Base-by-base conservation (phyloP, 2,888 invertebrate genomes). In the Monopis laevigella region DNA sequence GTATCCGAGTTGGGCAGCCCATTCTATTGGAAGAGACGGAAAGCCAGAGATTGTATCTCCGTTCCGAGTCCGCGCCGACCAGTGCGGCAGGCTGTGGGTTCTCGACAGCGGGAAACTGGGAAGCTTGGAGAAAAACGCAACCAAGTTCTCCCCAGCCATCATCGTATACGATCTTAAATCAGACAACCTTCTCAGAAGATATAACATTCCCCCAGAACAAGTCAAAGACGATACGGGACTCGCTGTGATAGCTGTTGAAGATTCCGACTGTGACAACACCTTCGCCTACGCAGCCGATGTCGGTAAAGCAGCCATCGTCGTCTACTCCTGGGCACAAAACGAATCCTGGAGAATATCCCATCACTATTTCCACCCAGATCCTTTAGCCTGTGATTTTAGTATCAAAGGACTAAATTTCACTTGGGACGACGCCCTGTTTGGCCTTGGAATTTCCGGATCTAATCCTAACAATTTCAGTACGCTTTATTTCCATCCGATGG, bases 351-450 rank as follows among this genome's bases (percentile, higher is more conserved):
- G 89, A 30, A 84, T 92, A 10, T 83, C 82, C 2, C 90, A 90
- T 52, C 84, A 88, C 48, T 85, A 78, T 54, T 89, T 90, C 66
- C 82, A 88, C 52, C 86, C 86, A 0, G 89, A 89, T 61, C 90
- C 91, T 0, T 54, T 88, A 47, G 84, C 88, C 13, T 89, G 90
- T 10, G 87, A 89, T 43, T 90, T 87, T 55, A 88, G 84, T 49
- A 88, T 91, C 0, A 86, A 85, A 45, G 89, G 88, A 2, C 77
- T 84, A 11, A 82, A 83, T 44, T 90, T 90, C 55, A 86, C 85
- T 47, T 92, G 90, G 91, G 85, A 85, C 2, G 92, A 92, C 55
- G 91, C 89, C 0, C 62, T 93, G 1, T 92, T 91, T 48, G 92
- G 92, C 0, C 59, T 92, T 47, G 88, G 88, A 0, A 56, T 92